Evolutionary conservation across 1,140 invertebrate species (phyloP), one percentile per base, ranked within the genome.

Genomic region (Nylanderia fulva): DNA sequence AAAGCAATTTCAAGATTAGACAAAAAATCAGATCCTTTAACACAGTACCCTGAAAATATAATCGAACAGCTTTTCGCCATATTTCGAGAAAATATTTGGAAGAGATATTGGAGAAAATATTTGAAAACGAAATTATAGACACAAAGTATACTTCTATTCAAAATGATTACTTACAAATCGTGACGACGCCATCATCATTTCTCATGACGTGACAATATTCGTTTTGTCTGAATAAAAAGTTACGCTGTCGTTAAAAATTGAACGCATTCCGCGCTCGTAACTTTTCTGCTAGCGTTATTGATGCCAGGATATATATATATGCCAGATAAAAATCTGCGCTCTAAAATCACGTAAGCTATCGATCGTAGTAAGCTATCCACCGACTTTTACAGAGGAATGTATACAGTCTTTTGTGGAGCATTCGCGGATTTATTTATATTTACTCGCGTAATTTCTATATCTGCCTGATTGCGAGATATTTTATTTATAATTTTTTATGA

Each of bases 1-100:
- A 24, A 82, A 72, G 36, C 48, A 82, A 82, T 72, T 71, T 11
- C 66, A 56, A 82, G 42, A 82, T 58, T 45, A 72, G 72, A 71
- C 24, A 39, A 27, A 33, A n/a, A 82, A 48, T 15, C 24, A 21
- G 64, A 71, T 33, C 11, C 24, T 71, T 45, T 21, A 33, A 48
- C n/a, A 15, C 1, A 27, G 9, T 29, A 21, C 21, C 9, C 24
- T 27, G 18, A 72, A 71, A 33, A 72, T 42, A 42, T 29, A 58
- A 58, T 82, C 21, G 15, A 36, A 58, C 11, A 21, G 13, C 29
- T 72, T 45, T 33, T 33, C 13, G 2, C 8, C 0, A 82, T 24
- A 60, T 24, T 21, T 27, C 15, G 45, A n/a, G 3, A 8, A 21
- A 18, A 8, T n/a, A 2, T 48, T 77, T 21, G 2, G 7, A n/a